Evolutionary conservation across 2,797 vertebrate species (phyloP), one percentile per base, ranked within the genome.

Genomic region (Buphagus erythrorhynchus): DNA sequence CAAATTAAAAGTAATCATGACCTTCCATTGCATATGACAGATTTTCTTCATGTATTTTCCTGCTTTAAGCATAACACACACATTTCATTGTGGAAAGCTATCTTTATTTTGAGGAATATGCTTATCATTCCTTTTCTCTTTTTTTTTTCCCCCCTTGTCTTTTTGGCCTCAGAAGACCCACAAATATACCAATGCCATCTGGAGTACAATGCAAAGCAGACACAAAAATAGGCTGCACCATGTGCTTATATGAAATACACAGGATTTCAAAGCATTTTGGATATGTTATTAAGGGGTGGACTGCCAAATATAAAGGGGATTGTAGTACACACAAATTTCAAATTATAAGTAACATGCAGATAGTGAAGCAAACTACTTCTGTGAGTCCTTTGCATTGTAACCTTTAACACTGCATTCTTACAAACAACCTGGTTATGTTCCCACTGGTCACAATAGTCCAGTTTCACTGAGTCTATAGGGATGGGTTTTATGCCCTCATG

Each of bases 151-250:
- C 1, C 5, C 19, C 11, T 29, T 83, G 36, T 25, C 46, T 80
- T 22, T 92, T 83, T 82, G 38, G 24, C 33, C 61, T 66, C 35
- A 86, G 22, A 72, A 73, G 22, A 91, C 62, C 68, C 58, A 83
- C 24, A 62, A 86, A 87, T 82, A 67, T 4, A 88, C 38, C 42
- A 46, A 66, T n/a, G 46, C 71, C 90, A 95, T 93, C 86, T 96
- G 81, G 75, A 93, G 42, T 35, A 89, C 46, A 93, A 77, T 46
- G 40, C n/a, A 92, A 86, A 89, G 46, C 21, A 83, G 72, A 57
- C 38, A 78, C 31, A 78, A 80, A 92, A 92, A 81, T 42, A 96
- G 61, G 52, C 16, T n/a, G 6, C 16, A 61, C 18, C 54, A 72
- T 25, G 52, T 49, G 46, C 69, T 89, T 62, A 55, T 15, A 92